Percentiles rank a stretch among this genome's conserved stretches.
Conservation (phyloP, 2,797 vertebrate genomes). For the Chloroceryle inda region DNA sequence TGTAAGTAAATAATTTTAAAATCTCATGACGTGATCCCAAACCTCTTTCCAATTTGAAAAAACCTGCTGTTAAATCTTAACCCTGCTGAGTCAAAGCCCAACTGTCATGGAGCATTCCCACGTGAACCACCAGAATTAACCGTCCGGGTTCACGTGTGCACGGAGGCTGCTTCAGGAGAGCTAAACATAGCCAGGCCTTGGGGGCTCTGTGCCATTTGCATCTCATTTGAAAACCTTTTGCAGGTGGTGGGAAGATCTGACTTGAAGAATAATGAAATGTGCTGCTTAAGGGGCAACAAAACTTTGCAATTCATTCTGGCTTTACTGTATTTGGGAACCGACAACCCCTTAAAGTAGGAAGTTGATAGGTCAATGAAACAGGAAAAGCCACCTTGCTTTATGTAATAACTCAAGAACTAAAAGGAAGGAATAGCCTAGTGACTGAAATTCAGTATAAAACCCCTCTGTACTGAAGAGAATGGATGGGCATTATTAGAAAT, state of each 20-base stretch:
- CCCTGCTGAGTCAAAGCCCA: not conserved
- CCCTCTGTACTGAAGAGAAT: not conserved
- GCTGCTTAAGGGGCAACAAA: not conserved
- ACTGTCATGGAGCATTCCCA: not conserved
- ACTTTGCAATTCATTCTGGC: not conserved
- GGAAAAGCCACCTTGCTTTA: not conserved
- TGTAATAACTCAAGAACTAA: not conserved
- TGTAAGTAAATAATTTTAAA: not conserved
- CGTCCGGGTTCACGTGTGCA: not conserved
- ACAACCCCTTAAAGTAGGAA: not conserved
- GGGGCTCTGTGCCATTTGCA: not conserved
- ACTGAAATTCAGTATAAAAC: not conserved
- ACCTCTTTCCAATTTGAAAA: not conserved
- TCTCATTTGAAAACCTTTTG: not conserved
- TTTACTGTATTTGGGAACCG: not conserved
- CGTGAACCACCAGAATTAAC: not conserved
- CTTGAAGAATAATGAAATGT: not conserved
- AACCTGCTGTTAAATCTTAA: not conserved
- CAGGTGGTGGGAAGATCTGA: not conserved
- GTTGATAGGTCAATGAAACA: not conserved
- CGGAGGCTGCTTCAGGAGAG: not conserved
- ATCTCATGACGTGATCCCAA: not conserved
- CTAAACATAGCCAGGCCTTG: not conserved
- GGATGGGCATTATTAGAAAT: not conserved
- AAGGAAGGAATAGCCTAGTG: not conserved